Base-by-base conservation (phyloP, 2,797 vertebrate genomes). In the Oceanodroma leucorhoa region DNA sequence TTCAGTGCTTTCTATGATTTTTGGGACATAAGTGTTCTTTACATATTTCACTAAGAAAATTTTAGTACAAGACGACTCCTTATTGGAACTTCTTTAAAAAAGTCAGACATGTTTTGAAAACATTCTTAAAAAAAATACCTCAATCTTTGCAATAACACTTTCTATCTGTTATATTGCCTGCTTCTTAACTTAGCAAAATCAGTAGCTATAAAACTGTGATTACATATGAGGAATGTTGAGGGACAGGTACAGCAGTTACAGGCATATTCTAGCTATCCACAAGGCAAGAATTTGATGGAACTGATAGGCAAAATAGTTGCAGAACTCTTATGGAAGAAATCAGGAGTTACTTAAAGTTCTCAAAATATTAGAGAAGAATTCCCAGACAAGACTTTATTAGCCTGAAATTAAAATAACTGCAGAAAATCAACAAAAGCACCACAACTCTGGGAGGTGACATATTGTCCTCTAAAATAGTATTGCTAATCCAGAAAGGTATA, bases 221-320 rank as follows among this genome's bases (percentile, higher is more conserved):
- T 79, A 58, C 43, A 2, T 36, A 23, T 3, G 26, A 91, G 80
- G 92, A 95, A 95, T 95, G 86, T 51, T 90, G 92, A 97, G 77
- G 70, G 88, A 84, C 88, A 70, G 83, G 93, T 92, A 70, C 32
- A 58, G 73, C 40, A 53, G 83, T 89, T 94, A 69, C 0, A 0
- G 75, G 41, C 48, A 26, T 76, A 79, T 45, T 87, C 48, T 64
- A 40, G 45, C 71, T 87, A 32, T 61, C 51, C 66, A 27, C 70
- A 45, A 14, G 71, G 64, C 61, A 87, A 45, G 83, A 70, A 58
- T 92, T 62, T 73, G 83, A 93, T 94, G 60, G 53, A 83, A 83
- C 60, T 27, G 90, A 95, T 94, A 90, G 62, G 45, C 55, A 89
- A 22, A 75, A 57, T 26, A 65, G 29, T 93, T 76, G 24, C 40